Evolutionary conservation across 2,113 vertebrate species (phyloP), one percentile per base, ranked within the genome.

Genomic region (Anoura caudifer): DNA sequence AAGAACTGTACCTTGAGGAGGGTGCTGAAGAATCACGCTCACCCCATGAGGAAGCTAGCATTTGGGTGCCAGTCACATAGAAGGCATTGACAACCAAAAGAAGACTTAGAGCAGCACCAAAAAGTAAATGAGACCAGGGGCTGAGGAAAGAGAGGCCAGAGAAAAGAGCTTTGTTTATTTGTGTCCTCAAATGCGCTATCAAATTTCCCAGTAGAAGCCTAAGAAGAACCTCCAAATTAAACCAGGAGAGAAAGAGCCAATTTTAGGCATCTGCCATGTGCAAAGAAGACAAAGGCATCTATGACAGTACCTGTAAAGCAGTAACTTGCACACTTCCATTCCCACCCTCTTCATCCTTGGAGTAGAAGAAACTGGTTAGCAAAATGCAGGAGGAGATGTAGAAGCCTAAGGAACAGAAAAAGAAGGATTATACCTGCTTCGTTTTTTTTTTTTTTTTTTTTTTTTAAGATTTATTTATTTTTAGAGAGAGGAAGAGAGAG

Each of bases 311-410:
- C 33, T 63, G 33, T 86, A 59, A 89, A 89, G 41, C 36, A 65
- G 38, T 83, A 70, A 82, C 15, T 95, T 95, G 41, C 36, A 20
- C n/a, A 88, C n/a, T 26, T 96, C 52, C 24, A 73, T 83, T 83
- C 45, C 83, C 9, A 47, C 12, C 7, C 20, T 70, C 69, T 95
- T 90, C 54, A 61, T 24, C 24, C 38, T 67, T 77, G 45, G 54
- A 79, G 75, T 33, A 91, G 77, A 92, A 94, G 61, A 82, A 82
- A 80, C 59, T 93, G 38, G 26, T 75, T 87, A 95, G 63, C n/a
- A 69, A 92, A 89, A 80, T 43, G 10, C n/a, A 63, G 22, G 38
- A 22, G 38, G 33, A 86, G n/a, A 95, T 87, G 52, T 45, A 89
- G n/a, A 92, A 79, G 38, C n/a, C 38, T n/a, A 69, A 87, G 76